These are phyloP conservation scores for Hydriomena furcata DNA, from an alignment of 2,888 invertebrate species.

Conservation along the genomic window DNA sequence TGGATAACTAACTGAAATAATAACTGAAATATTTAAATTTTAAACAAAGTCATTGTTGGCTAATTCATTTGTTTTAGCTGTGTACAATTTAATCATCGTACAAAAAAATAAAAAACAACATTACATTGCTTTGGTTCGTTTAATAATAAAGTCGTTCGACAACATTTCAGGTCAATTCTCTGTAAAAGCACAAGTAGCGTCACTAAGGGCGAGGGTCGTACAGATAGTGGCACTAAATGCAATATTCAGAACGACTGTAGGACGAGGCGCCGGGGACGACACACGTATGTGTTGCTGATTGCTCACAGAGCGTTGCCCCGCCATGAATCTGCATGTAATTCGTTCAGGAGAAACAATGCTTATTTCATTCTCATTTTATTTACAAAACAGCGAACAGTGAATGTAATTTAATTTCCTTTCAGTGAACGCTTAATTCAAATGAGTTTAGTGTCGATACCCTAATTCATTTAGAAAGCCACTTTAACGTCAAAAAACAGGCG, in stretches of 20 bases:
- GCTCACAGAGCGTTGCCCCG: conserved; percentile 63
- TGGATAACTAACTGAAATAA: too few species aligned
- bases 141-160: conserved; percentile 24
- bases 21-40: too few species aligned
- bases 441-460: background rate
- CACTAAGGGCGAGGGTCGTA: conserved; percentile 39
- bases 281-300: conserved; percentile 70
- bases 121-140: conserved; percentile 10
- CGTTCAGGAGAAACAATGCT: conserved; percentile 42
- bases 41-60: too few species aligned
- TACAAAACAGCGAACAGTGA: conserved; percentile 12
- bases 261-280: conserved; percentile 63
- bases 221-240: conserved; percentile 63
- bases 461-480: background rate
- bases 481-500: conserved; percentile 1
- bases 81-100: too few species aligned
- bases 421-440: background rate
- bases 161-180: conserved; percentile 32
- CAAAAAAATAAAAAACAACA: conserved; percentile 4
- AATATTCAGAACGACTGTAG: conserved; percentile 73
- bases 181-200: conserved; percentile 34
- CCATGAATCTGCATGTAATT: conserved; percentile 61
- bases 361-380: conserved; percentile 35
- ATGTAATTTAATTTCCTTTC: conserved; percentile 8
- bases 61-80: too few species aligned